phyloP scores from a whole-genome alignment of 2,797 vertebrate species.

The Chloroceryle amazona region DNA sequence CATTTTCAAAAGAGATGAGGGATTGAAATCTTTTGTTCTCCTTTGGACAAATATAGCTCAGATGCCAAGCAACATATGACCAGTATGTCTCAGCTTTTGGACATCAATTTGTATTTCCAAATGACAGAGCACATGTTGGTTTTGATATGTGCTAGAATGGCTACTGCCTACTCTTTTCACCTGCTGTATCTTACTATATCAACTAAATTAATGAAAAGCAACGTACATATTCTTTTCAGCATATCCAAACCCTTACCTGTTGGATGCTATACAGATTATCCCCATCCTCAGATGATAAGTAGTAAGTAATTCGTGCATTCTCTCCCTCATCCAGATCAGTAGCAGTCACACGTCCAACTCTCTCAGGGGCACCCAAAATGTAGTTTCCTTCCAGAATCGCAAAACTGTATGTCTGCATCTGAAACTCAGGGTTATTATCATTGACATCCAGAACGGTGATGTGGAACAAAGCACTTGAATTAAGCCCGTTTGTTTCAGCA shows the following conservation, averaged over 20 bases:
- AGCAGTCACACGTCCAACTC: slow-evolving; percentile 59
- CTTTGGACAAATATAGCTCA: neutral
- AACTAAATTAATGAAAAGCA: neutral
- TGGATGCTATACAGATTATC: slow-evolving; percentile 74
- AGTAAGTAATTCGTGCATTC: slow-evolving; percentile 77
- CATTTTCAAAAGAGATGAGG: neutral
- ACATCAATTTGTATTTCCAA: fast-evolving
- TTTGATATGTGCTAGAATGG: neutral
- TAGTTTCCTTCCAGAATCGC: slow-evolving; percentile 77
- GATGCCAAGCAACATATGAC: neutral
- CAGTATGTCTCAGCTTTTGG: neutral
- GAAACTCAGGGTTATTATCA: slow-evolving; percentile 87
- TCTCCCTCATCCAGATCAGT: slow-evolving; percentile 80
- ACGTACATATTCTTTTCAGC: neutral
- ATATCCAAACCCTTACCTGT: slow-evolving; percentile 70
- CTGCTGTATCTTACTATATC: neutral
- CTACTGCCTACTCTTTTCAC: neutral
- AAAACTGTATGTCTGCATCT: slow-evolving; percentile 69
- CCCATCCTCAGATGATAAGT: slow-evolving; percentile 54
- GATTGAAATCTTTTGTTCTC: neutral
- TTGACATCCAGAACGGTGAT: slow-evolving; percentile 85
- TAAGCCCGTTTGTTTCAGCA: slow-evolving; percentile 68
- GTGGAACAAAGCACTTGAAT: slow-evolving; percentile 78
- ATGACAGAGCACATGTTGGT: fast-evolving
- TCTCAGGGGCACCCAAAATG: neutral